A percentile compares a stretch with the other conserved stretches of the same genome.
These are phyloP conservation scores for Strigamia transsilvanica DNA, from an alignment of 2,888 invertebrate species.

Conservation along the genomic window DNA sequence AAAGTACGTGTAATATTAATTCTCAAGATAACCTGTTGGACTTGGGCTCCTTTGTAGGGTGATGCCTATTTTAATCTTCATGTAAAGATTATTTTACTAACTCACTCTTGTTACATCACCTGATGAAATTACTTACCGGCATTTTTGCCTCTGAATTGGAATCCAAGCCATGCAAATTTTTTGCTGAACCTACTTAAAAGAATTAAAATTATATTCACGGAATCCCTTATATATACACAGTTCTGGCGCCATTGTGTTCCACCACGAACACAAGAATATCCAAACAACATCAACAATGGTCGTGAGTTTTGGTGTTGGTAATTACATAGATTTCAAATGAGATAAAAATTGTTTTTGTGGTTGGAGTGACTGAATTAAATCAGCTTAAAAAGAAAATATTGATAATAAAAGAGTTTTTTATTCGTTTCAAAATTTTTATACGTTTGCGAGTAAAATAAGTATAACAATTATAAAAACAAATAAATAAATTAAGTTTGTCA, in stretches of 20 bases:
- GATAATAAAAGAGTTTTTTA: background rate
- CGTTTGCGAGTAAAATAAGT: constrained; percentile 38
- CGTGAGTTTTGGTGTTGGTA: no score
- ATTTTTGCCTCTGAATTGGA: constrained; percentile 32
- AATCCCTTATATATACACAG: background rate
- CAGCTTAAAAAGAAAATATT: no score
- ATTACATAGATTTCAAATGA: no score
- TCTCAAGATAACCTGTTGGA: constrained; percentile 24
- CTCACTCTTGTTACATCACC: background rate
- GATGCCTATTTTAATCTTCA: constrained; percentile 39
- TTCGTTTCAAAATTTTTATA: constrained; percentile 2
- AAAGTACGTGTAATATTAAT: background rate
- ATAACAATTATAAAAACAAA: constrained; percentile 33
- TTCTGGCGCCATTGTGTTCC: background rate
- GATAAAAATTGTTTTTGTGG: no score
- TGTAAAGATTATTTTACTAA: background rate
- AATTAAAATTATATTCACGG: background rate
- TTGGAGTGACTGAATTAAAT: no score
- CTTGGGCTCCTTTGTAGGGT: background rate
- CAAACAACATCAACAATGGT: no score
- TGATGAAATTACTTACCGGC: constrained; percentile 19
- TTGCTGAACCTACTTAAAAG: background rate
- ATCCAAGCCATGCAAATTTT: constrained; percentile 40
- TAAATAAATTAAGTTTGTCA: constrained; percentile 35
- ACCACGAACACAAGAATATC: no score